These are phyloP conservation scores for Monochamus alternatus DNA, from an alignment of 2,888 invertebrate genomes.

Conservation along the genomic window DNA sequence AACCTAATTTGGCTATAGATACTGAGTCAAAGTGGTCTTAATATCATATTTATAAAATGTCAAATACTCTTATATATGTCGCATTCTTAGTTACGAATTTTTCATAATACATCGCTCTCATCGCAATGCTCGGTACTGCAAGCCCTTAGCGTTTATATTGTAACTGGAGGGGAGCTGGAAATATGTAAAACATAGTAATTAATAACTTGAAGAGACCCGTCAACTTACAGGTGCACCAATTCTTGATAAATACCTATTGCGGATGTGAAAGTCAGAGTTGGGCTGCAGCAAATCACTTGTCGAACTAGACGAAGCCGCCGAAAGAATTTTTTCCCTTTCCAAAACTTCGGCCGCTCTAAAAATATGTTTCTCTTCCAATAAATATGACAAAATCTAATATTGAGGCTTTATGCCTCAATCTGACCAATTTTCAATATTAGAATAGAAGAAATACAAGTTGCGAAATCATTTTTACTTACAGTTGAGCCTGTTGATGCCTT, in stretches of 20 bases:
- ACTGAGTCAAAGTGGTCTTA: background rate
- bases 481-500: constrained; percentile 48
- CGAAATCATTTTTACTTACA: constrained; percentile 49
- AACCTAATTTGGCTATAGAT: background rate
- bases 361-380: constrained; percentile 12
- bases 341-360: constrained; percentile 70
- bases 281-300: constrained; percentile 66
- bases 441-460: background rate
- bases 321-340: constrained; percentile 72
- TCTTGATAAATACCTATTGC: constrained; percentile 76
- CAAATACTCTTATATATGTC: background rate
- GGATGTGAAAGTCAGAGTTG: constrained; percentile 75
- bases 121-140: constrained; percentile 17
- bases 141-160: constrained; percentile 32
- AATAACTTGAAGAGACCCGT: constrained; percentile 22
- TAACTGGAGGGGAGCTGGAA: constrained; percentile 46
- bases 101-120: background rate
- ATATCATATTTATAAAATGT: too few relatives aligned
- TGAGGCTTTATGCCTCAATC: too few relatives aligned
- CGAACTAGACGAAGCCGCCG: constrained; percentile 67
- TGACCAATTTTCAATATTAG: too few relatives aligned
- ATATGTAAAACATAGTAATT: constrained; percentile 31
- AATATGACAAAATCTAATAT: too few relatives aligned
- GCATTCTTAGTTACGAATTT: background rate
- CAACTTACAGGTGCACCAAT: constrained; percentile 75